Conservation (phyloP, 2,113 vertebrate genomes). For the Abramis brama region DNA sequence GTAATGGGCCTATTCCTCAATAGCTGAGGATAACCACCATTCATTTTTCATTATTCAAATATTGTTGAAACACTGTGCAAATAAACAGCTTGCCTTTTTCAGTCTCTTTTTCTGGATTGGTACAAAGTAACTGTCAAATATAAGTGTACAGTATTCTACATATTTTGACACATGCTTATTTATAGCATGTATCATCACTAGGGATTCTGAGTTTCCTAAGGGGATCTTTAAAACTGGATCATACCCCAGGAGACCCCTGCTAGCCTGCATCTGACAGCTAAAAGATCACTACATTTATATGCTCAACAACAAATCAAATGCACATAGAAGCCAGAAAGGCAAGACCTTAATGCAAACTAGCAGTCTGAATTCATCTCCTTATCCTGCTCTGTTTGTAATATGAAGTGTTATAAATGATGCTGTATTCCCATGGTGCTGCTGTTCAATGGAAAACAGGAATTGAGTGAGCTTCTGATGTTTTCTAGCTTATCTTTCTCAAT, state of each 20-base stretch:
- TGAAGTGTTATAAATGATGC: constrained; percentile 1
- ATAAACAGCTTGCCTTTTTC: background rate
- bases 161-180: constrained; percentile 45
- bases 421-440: constrained; percentile 20
- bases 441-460: constrained; percentile 7
- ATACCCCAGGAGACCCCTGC: constrained; percentile 46
- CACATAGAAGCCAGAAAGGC: constrained; percentile 18
- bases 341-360: constrained; percentile 47
- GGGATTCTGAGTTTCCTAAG: constrained; percentile 40
- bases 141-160: constrained; percentile 13
- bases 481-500: constrained; percentile 20
- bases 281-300: constrained; percentile 58
- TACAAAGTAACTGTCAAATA: constrained; percentile 5
- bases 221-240: constrained; percentile 54
- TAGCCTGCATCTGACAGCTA: constrained; percentile 53
- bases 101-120: background rate
- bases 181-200: constrained; percentile 36
- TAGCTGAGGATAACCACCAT: background rate
- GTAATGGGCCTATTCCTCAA: background rate
- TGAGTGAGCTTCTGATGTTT: constrained; percentile 40
- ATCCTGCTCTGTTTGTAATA: constrained; percentile 55
- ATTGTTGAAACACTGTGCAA: background rate
- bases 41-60: background rate
- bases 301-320: constrained; percentile 43
- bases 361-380: constrained; percentile 59